Percentiles rank a stretch among this genome's conserved stretches.
phyloP scores from a whole-genome alignment of 1,140 invertebrate genomes.

The Reticulitermes speratus region DNA sequence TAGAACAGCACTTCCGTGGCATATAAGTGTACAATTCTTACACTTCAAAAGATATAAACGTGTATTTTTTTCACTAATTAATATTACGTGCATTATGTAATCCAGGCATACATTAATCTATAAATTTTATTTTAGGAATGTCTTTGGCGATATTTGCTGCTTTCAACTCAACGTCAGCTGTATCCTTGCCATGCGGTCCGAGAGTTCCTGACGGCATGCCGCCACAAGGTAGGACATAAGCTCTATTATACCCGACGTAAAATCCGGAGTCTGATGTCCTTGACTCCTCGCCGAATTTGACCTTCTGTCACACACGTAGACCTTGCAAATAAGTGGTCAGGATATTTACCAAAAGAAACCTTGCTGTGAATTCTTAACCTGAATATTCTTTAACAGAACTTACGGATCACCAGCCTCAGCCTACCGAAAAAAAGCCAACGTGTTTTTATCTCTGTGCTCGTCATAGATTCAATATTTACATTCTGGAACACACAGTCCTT shows the following conservation, averaged over 20 bases:
- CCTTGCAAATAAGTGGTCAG: background rate
- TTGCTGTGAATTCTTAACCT: slow-evolving; percentile 46
- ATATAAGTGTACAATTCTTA: no score
- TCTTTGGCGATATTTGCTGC: no score
- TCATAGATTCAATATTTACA: slow-evolving; percentile 25
- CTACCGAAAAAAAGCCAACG: background rate
- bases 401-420: slow-evolving; percentile 45
- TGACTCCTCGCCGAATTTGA: background rate
- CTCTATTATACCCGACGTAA: slow-evolving; percentile 2
- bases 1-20: no score
- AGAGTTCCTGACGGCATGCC: background rate
- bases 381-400: slow-evolving; percentile 52
- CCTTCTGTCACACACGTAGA: background rate
- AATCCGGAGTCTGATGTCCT: background rate
- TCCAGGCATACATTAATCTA: no score
- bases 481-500: slow-evolving; percentile 44
- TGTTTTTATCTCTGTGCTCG: background rate
- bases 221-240: background rate
- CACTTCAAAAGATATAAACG: no score
- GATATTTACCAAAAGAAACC: background rate
- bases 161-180: background rate
- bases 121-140: no score
- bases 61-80: no score
- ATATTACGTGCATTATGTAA: no score
- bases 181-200: background rate